Evolutionary conservation across 1,140 invertebrate species (phyloP), one percentile per base, ranked within the genome.

Genomic region (Microplitis mediator): DNA sequence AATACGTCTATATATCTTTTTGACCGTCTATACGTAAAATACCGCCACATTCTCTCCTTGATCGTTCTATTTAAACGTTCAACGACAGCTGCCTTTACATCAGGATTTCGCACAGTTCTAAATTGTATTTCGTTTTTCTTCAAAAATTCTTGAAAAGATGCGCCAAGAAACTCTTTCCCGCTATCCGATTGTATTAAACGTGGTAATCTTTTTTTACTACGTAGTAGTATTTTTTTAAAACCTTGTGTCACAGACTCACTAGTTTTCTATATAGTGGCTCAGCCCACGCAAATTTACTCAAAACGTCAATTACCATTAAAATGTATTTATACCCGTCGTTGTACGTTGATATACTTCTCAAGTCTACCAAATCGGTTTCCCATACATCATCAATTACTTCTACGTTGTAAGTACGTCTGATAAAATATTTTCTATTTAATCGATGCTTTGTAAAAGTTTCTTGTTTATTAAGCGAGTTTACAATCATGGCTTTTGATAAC

Each of bases 291-390:
- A 76, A 83, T 69, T 84, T 85, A 72, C 76, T 78, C 58, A 86
- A 82, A 0, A 80, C 74, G 71, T 87, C 83, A 56, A 86, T 86
- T 2, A 84, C 79, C 8, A 75, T 78, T 23, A 88, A 71, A 14
- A 88, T 51, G 70, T 82, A 88, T 1, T 73, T 74, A 54, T 69
- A 70, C 9, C 74, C 71, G 62, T 81, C 63, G 74, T 87, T 86
- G 23, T 78, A 74, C 39, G 71, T 73, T 66, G 72, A 79, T 5
- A 86, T 67, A 31, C 64, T 69, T 32, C 78, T 8, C 58, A 87
- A 72, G 73, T 82, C 80, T 3, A 75, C 69, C 39, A 87, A 76
- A 76, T 88, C 85, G 9, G 80, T 76, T 73, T 87, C 81, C 79
- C 81, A 87, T n/a, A 84, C 73, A 69, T 85, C 76, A 69, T 85